phyloP scores from a whole-genome alignment of 2,888 invertebrate species.

The Tenthredo scrophulariae region DNA sequence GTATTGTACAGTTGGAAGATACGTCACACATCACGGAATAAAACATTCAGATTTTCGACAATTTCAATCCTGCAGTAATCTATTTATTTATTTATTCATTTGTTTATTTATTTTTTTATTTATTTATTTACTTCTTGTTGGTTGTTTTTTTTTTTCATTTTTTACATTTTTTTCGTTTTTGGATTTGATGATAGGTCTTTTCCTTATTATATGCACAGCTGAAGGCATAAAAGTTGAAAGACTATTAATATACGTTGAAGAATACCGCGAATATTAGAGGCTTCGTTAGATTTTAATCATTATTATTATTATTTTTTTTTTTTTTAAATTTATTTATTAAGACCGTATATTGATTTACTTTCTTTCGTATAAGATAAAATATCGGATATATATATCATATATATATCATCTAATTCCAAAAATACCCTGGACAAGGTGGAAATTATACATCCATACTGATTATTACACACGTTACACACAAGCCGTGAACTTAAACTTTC shows the following conservation, averaged over 20 bases:
- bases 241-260: neutral
- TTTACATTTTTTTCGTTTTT: neutral
- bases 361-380: slow-evolving; percentile 41
- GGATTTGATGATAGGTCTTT: neutral
- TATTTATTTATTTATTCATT: neutral
- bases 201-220: slow-evolving; percentile 1
- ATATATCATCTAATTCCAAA: neutral
- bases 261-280: neutral
- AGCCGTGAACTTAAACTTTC: neutral
- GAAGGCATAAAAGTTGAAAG: neutral
- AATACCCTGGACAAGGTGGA: slow-evolving; percentile 19
- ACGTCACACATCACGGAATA: slow-evolving; percentile 47
- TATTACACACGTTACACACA: neutral
- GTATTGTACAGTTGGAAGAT: slow-evolving; percentile 50
- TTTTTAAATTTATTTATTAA: neutral
- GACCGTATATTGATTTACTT: slow-evolving; percentile 26
- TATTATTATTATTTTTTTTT: neutral
- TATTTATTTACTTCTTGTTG: neutral
- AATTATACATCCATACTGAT: slow-evolving; percentile 2
- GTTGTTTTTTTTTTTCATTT: neutral
- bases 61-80: slow-evolving; percentile 13
- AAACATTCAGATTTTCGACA: slow-evolving; percentile 32
- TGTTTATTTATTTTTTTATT: neutral
- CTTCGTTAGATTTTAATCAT: neutral
- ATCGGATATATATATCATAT: neutral